Percentiles rank a stretch among this genome's conserved stretches.
These are phyloP conservation scores for Venusia cambrica DNA, from an alignment of 2,888 invertebrate genomes.

Conservation along the genomic window DNA sequence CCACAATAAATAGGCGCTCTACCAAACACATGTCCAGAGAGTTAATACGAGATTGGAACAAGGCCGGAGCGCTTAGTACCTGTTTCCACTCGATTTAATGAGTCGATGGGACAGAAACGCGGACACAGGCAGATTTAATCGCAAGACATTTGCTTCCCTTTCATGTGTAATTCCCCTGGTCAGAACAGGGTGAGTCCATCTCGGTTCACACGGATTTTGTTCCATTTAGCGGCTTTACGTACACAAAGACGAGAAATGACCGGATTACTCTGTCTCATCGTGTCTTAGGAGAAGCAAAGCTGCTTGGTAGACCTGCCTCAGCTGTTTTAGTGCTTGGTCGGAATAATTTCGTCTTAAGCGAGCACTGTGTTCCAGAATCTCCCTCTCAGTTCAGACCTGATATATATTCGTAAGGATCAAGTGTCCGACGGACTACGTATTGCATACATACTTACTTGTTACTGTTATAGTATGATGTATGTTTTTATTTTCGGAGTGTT, in stretches of 20 bases:
- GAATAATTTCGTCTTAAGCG: slow-evolving; percentile 4
- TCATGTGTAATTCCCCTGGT: slow-evolving; percentile 60
- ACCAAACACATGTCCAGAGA: slow-evolving; percentile 40
- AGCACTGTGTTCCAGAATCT: too few species aligned
- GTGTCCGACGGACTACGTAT: too few species aligned
- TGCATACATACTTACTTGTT: too few species aligned
- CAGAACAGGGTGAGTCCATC: slow-evolving; percentile 21
- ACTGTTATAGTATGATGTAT: too few species aligned
- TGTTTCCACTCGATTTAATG: slow-evolving; percentile 66
- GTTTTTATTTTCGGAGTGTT: too few species aligned
- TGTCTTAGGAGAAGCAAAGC: slow-evolving; percentile 8
- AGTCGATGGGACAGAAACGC: slow-evolving; percentile 63
- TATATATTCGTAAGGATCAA: too few species aligned
- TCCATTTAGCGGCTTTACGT: slow-evolving; percentile 17
- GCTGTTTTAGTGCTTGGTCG: slow-evolving; percentile 7
- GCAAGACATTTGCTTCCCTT: slow-evolving; percentile 59
- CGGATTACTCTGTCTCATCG: slow-evolving; percentile 1
- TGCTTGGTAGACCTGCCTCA: slow-evolving; percentile 8
- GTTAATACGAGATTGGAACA: slow-evolving; percentile 48
- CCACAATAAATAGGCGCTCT: slow-evolving; percentile 5
- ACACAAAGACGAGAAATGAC: slow-evolving; percentile 9
- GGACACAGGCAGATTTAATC: slow-evolving; percentile 63
- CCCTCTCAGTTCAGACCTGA: too few species aligned
- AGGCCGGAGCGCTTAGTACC: slow-evolving; percentile 44
- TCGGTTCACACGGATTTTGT: slow-evolving; percentile 20